Evolutionary conservation across 2,797 vertebrate species (phyloP), one percentile per base, ranked within the genome.

Genomic region (Euphonia xanthogaster): DNA sequence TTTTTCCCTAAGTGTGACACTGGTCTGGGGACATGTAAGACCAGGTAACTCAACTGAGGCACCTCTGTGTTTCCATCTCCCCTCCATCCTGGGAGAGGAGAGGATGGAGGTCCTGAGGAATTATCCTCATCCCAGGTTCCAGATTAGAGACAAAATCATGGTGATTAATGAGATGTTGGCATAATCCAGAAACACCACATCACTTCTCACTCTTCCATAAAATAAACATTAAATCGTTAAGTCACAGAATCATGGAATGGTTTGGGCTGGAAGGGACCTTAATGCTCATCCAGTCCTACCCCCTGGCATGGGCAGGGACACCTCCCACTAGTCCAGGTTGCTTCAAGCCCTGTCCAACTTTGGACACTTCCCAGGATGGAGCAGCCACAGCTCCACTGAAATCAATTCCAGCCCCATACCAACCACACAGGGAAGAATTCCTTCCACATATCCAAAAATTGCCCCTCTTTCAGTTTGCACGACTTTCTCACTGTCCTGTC

Each of bases 291-390:
- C 21, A 21, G 12, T 7, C 0, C 53, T 5, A 65, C 6, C 24
- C 13, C n/a, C 16, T 68, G 23, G 3, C 35, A 44, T 8, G n/a
- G 31, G 6, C 55, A 68, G 35, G 48, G 16, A 50, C 48, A 75
- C n/a, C 24, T 75, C 0, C 45, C 55, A 24, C 25, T 3, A 7
- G 0, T 4, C 47, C 53, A 66, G 25, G 39, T 0, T 19, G 60
- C 17, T 60, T 61, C 33, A 80, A 40, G n/a, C 21, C 12, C 45
- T 0, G 1, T 58, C 39, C 54, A 54, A 0, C 23, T 16, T 50
- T 33, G 35, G 78, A 44, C 62, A 44, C 27, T 33, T 5, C 31
- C 20, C 3, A 4, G 55, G 63, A n/a, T 39, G 9, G 18, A 19
- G 12, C 35, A 81, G 54, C 48, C 62, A 42, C 55, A 75, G 28